Conservation (phyloP, 2,797 vertebrate genomes). For the Sebastes oblongus region DNA sequence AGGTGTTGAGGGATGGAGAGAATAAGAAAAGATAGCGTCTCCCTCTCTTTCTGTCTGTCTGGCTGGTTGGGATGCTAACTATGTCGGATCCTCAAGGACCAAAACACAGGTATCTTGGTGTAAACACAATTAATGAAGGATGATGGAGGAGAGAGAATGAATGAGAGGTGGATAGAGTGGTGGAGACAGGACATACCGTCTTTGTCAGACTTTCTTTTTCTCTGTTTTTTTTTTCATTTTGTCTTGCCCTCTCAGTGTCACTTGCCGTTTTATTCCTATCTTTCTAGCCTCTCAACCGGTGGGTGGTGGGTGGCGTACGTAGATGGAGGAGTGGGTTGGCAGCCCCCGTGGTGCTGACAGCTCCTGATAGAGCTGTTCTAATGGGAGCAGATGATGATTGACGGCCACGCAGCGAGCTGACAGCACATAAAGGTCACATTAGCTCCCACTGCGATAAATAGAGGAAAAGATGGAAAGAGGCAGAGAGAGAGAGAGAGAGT, state of each 20-base stretch:
- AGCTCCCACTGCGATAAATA: constrained; percentile 61
- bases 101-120: constrained; percentile 30
- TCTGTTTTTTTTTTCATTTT: background rate
- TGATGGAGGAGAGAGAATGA: constrained; percentile 17
- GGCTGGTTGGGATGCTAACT: constrained; percentile 31
- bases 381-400: constrained; percentile 78
- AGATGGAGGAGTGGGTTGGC: constrained; percentile 14
- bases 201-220: background rate
- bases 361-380: constrained; percentile 74
- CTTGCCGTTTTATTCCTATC: background rate
- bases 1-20: constrained; percentile 32
- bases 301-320: constrained; percentile 9
- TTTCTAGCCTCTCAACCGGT: background rate
- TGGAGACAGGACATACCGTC: background rate
- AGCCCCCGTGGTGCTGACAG: constrained; percentile 56
- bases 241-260: background rate
- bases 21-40: constrained; percentile 1
- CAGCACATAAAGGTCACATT: constrained; percentile 80
- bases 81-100: constrained; percentile 41
- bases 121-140: constrained; percentile 50
- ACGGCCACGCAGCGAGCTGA: constrained; percentile 68
- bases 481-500: background rate
- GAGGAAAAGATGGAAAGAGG: constrained; percentile 33
- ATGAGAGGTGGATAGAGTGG: background rate
- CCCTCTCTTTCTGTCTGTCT: background rate